phyloP scores from a whole-genome alignment of 2,888 invertebrate genomes.

The Thereva nobilitata region DNA sequence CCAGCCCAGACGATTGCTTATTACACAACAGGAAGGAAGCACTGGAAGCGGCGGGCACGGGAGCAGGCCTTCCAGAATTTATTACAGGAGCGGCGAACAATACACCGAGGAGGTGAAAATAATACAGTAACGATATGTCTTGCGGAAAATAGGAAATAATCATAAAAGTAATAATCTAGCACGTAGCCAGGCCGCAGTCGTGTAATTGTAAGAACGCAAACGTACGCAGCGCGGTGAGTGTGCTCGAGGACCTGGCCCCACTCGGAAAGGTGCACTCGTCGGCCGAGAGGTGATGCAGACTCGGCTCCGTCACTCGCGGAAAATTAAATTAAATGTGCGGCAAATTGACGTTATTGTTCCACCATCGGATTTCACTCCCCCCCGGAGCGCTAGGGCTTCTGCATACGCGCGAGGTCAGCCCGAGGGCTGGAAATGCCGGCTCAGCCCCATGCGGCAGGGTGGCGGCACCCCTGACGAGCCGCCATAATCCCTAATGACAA shows the following conservation, averaged over 20 bases:
- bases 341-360: conserved; percentile 42
- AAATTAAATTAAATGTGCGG: conserved; percentile 41
- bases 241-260: not conserved
- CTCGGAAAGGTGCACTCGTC: conserved; percentile 19
- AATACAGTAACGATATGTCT: conserved; percentile 20
- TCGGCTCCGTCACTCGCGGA: not conserved
- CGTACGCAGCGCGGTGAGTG: conserved; percentile 15
- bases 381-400: conserved; percentile 49
- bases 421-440: conserved; percentile 41
- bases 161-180: conserved; percentile 40
- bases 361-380: conserved; percentile 20
- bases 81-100: conserved; percentile 26
- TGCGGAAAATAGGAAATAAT: conserved; percentile 33
- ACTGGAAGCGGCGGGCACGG: conserved; percentile 20
- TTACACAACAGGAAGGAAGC: conserved; percentile 31
- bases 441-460: conserved; percentile 26
- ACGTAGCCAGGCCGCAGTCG: conserved; percentile 22
- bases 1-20: conserved; percentile 27
- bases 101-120: conserved; percentile 27
- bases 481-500: conserved; percentile 56
- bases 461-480: conserved; percentile 8
- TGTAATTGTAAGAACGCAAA: conserved; percentile 15
- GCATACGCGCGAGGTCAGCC: conserved; percentile 53
- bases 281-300: conserved; percentile 2
- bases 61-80: conserved; percentile 32